phyloP scores from a whole-genome alignment of 2,888 invertebrate genomes.

The Tenthredo amoena region DNA sequence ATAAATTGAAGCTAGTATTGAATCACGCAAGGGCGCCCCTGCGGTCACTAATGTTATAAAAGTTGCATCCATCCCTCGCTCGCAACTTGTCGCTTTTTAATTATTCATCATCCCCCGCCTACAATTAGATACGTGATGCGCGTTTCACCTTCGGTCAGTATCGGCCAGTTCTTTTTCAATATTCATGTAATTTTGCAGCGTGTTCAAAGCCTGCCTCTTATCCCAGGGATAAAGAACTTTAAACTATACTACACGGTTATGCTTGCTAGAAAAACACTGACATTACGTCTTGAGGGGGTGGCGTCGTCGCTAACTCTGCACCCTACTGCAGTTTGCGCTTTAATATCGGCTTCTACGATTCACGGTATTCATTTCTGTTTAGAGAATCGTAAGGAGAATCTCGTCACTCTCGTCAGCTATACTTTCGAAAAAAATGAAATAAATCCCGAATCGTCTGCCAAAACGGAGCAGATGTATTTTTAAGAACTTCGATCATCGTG shows the following conservation, averaged over 20 bases:
- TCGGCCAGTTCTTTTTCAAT: conserved; percentile 12
- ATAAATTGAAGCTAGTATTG: not conserved
- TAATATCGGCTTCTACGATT: not conserved
- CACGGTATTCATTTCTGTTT: not conserved
- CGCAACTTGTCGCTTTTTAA: conserved; percentile 36
- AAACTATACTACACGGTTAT: not conserved
- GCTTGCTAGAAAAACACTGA: not conserved
- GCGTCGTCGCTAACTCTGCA: not conserved
- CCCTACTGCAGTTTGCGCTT: not conserved
- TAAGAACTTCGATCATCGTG: not conserved
- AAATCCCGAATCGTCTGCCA: not conserved
- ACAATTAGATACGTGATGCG: conserved; percentile 19
- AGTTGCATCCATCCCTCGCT: conserved; percentile 31
- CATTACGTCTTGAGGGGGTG: not conserved
- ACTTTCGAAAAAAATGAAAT: not conserved
- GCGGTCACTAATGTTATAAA: conserved; percentile 40
- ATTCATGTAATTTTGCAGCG: not conserved
- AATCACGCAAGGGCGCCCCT: conserved; percentile 38
- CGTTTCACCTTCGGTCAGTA: not conserved
- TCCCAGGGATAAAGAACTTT: not conserved
- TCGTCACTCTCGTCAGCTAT: not conserved
- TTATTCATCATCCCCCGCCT: conserved; percentile 24
- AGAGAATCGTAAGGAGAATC: not conserved
- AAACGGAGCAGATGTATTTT: conserved; percentile 15
- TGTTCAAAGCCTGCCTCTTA: not conserved